These are phyloP conservation scores for Mastacembelus armatus DNA, from an alignment of 2,797 vertebrate genomes.

Conservation along the genomic window DNA sequence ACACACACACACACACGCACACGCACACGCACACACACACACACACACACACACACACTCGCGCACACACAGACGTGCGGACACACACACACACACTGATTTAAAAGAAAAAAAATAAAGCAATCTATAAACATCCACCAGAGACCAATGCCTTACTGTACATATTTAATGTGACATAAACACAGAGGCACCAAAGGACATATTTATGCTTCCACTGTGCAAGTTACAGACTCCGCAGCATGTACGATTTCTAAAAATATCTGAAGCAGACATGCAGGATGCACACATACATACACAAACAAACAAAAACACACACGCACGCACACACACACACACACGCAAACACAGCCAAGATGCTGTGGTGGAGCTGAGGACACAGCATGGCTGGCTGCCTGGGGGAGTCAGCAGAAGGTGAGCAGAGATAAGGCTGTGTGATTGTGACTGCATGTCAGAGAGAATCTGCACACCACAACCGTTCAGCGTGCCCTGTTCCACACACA, in stretches of 20 bases:
- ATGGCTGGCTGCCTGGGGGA: slow-evolving; percentile 79
- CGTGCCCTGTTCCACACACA: slow-evolving; percentile 16
- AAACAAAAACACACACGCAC: background rate
- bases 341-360: slow-evolving; percentile 28
- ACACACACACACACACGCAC: slow-evolving; percentile 38
- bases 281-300: slow-evolving; percentile 18
- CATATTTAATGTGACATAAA: slow-evolving; percentile 29
- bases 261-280: slow-evolving; percentile 52
- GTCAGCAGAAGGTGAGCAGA: slow-evolving; percentile 86
- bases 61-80: slow-evolving; percentile 24
- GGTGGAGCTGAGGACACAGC: slow-evolving; percentile 75
- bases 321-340: slow-evolving; percentile 37
- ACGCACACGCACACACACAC: slow-evolving; percentile 36
- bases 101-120: background rate
- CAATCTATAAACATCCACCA: slow-evolving; percentile 19
- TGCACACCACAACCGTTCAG: slow-evolving; percentile 66
- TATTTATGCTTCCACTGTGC: slow-evolving; percentile 39
- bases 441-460: slow-evolving; percentile 81
- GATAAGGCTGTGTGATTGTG: slow-evolving; percentile 83
- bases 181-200: slow-evolving; percentile 21
- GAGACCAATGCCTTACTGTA: slow-evolving; percentile 21
- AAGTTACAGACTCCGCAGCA: slow-evolving; percentile 53
- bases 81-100: slow-evolving; percentile 26
- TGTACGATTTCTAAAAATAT: slow-evolving; percentile 73
- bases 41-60: slow-evolving; percentile 35